These are phyloP conservation scores for Chondrosia reniformis DNA, from an alignment of 37 sponge, comb jelly and placozoan species.

Conservation along the genomic window DNA sequence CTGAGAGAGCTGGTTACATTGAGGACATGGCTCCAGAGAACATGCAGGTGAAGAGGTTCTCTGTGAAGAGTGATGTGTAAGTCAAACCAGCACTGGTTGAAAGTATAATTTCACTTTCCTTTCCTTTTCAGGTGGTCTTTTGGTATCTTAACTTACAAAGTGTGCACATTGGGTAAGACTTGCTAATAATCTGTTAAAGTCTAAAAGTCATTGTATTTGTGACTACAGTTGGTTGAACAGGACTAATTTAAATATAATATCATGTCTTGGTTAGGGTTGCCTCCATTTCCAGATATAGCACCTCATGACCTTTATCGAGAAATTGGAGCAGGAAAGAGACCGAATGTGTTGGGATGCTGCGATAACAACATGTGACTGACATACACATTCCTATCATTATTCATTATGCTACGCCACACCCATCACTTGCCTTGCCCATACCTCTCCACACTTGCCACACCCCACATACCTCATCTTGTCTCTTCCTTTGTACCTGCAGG, in stretches of 20 bases:
- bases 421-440: not conserved
- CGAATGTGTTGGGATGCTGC: not conserved
- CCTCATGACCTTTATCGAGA: slow-evolving; percentile 10
- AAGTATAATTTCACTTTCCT: not conserved
- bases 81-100: not conserved
- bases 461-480: not conserved
- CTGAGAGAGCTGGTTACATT: slow-evolving; percentile 54
- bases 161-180: slow-evolving; percentile 43
- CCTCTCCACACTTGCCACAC: not conserved
- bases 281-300: slow-evolving; percentile 1
- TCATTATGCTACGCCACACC: too few relatives aligned
- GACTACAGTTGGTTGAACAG: not conserved
- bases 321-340: slow-evolving; percentile 10
- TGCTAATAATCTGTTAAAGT: not conserved
- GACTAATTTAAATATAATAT: not conserved
- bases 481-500: not conserved
- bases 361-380: not conserved
- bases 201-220: not conserved
- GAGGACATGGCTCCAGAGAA: slow-evolving; percentile 78
- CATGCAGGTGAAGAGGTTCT: slow-evolving; percentile 45
- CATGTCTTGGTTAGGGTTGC: not conserved
- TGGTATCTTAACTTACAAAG: slow-evolving; percentile 58
- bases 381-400: too few relatives aligned
- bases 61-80: slow-evolving; percentile 71
- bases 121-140: slow-evolving; percentile 59